Evolutionary conservation across 2,888 invertebrate species (phyloP).

Genomic region (Drosophila austrosaltans): DNA sequence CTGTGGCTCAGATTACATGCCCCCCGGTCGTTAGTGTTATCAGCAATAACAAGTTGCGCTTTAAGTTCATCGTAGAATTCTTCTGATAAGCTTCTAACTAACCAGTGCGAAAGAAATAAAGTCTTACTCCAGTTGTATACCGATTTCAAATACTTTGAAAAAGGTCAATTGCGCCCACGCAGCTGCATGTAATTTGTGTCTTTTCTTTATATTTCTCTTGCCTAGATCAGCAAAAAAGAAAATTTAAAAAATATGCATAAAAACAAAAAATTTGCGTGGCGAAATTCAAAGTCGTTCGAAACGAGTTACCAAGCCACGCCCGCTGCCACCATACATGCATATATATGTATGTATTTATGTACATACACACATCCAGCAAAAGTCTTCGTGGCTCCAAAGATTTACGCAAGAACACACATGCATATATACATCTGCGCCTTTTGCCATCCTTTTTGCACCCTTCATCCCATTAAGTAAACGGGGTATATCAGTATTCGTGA

Average conservation of each 20-base stretch:
- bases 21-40: constrained; percentile 59
- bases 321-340: constrained; percentile 44
- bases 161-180: constrained; percentile 59
- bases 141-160: constrained; percentile 60
- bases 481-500: not conserved
- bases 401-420: constrained; percentile 51
- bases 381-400: constrained; percentile 43
- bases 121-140: constrained; percentile 19
- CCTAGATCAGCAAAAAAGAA: constrained; percentile 43
- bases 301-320: constrained; percentile 61
- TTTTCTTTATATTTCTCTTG: constrained; percentile 13
- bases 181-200: constrained; percentile 11
- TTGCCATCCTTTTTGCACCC: constrained; percentile 42
- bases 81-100: constrained; percentile 57
- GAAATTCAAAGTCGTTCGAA: constrained; percentile 65
- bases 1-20: constrained; percentile 37
- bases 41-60: constrained; percentile 54
- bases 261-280: constrained; percentile 67
- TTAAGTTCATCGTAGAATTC: constrained; percentile 37
- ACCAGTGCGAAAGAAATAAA: constrained; percentile 17
- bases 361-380: constrained; percentile 16
- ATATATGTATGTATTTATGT: constrained; percentile 28
- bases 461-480: not conserved
- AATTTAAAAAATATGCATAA: constrained; percentile 42
- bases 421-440: constrained; percentile 46